Evolutionary conservation across 2,113 vertebrate genomes (phyloP), one percentile per base, ranked within the genome.

Genomic region (Rattus rattus): DNA sequence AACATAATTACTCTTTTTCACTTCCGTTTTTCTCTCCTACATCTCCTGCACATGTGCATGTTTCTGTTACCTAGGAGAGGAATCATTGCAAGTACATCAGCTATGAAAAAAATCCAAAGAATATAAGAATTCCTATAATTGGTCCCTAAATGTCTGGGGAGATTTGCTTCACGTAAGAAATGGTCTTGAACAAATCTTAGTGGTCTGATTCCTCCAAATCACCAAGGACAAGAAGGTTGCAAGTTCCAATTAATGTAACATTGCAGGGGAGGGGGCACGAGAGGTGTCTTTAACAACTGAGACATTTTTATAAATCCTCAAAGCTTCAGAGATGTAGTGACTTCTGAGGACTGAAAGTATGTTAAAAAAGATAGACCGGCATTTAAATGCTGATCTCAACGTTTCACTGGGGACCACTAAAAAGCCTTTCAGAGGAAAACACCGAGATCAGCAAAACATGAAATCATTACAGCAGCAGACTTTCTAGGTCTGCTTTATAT

Each of bases 341-440:
- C 95, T 98, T 98, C 96, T 98, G 95, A 98, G 79, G 98, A 98
- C 96, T 98, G 97, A 90, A 95, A 98, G 97, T 94, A 97, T 14
- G 98, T 98, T 98, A 98, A 98, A 98, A 88, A 98, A 98, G 98
- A 97, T 95, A 98, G 98, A 98, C 98, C 98, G 88, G 75, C 97
- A 98, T 98, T 98, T 98, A 98, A 98, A 99, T 98, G 98, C 98
- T 99, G 98, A 98, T 98, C 98, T 99, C 98, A 98, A 97, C 98
- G 98, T 99, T 98, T 94, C 98, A 98, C 98, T 90, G 96, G 98
- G 98, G 98, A 98, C 98, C 98, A 98, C 98, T 99, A 99, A 98
- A 98, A 98, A 98, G 98, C 98, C 97, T 99, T 98, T 99, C 98
- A 98, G 96, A 95, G 97, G 97, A 98, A 99, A 99, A 98, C 96